Percentiles rank a stretch among this genome's conserved stretches.
Conservation (phyloP, 1,140 invertebrate species). For the Drosophila parabipectinata region DNA sequence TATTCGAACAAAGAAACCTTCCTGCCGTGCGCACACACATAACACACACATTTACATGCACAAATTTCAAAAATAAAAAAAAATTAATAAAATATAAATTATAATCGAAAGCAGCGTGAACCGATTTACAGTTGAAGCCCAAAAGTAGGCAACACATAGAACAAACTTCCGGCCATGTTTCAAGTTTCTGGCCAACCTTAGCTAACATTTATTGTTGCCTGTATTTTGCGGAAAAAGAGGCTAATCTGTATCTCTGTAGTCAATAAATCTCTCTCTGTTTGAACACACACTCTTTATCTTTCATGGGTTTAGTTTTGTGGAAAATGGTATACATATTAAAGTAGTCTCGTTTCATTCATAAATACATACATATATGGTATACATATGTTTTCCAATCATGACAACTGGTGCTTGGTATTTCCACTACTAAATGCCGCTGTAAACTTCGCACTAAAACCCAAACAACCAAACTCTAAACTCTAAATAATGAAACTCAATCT, state of each 20-base stretch:
- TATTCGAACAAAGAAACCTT: constrained; percentile 56
- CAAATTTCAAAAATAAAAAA: constrained; percentile 15
- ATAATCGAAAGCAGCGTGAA: neutral
- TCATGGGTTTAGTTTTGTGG: constrained; percentile 42
- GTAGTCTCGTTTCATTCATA: constrained; percentile 41
- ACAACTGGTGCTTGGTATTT: constrained; percentile 75
- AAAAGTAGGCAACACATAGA: constrained; percentile 53
- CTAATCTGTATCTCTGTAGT: constrained; percentile 24
- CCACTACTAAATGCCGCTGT: constrained; percentile 77
- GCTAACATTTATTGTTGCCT: constrained; percentile 14
- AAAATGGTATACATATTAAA: constrained; percentile 18
- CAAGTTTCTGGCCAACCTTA: constrained; percentile 6
- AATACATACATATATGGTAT: constrained; percentile 9
- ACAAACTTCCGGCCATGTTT: constrained; percentile 1
- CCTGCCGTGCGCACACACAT: constrained; percentile 67
- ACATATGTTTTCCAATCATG: constrained; percentile 43
- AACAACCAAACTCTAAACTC: constrained; percentile 25
- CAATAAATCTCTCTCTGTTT: constrained; percentile 34
- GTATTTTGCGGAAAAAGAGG: constrained; percentile 16
- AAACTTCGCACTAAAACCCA: constrained; percentile 78
- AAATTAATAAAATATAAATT: constrained; percentile 9
- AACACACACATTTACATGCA: constrained; percentile 1
- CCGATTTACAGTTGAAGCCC: constrained; percentile 11
- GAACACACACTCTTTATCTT: constrained; percentile 17
- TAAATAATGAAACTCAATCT: constrained; percentile 42